Percentiles rank a stretch among this genome's conserved stretches.
These are phyloP conservation scores for Rugalucina vietnamica DNA, from an alignment of 2,888 invertebrate genomes.

Conservation along the genomic window DNA sequence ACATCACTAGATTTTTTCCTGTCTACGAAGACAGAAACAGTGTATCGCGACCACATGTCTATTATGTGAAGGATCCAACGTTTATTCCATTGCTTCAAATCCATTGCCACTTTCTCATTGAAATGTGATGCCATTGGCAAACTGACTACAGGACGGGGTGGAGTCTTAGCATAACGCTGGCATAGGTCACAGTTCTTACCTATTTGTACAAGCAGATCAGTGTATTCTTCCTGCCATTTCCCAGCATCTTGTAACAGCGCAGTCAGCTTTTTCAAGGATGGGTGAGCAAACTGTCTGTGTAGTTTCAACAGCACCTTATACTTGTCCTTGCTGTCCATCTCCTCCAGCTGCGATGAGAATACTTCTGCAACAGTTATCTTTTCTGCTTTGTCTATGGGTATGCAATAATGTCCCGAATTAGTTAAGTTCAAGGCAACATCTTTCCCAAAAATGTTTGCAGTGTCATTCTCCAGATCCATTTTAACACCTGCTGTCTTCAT, in stretches of 20 bases:
- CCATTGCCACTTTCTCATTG: constrained; percentile 53
- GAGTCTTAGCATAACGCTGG: constrained; percentile 23
- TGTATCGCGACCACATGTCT: constrained; percentile 53
- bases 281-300: constrained; percentile 34
- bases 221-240: constrained; percentile 11
- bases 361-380: neutral
- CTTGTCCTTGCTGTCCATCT: neutral
- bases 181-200: constrained; percentile 27
- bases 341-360: neutral
- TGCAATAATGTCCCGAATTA: constrained; percentile 1
- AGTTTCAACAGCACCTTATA: neutral
- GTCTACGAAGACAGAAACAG: constrained; percentile 41
- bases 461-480: constrained; percentile 27
- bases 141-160: constrained; percentile 32
- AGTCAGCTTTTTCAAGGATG: constrained; percentile 18
- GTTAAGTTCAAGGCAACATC: constrained; percentile 24
- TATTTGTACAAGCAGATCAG: neutral
- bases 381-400: neutral
- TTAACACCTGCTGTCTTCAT: too few relatives aligned
- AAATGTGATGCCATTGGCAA: constrained; percentile 31
- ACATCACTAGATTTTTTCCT: constrained; percentile 37
- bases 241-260: constrained; percentile 33
- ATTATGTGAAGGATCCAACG: constrained; percentile 55
- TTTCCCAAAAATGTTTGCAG: constrained; percentile 26
- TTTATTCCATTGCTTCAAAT: constrained; percentile 52